These are phyloP conservation scores for Xerus inauris DNA, from an alignment of 2,113 vertebrate species.

Conservation along the genomic window DNA sequence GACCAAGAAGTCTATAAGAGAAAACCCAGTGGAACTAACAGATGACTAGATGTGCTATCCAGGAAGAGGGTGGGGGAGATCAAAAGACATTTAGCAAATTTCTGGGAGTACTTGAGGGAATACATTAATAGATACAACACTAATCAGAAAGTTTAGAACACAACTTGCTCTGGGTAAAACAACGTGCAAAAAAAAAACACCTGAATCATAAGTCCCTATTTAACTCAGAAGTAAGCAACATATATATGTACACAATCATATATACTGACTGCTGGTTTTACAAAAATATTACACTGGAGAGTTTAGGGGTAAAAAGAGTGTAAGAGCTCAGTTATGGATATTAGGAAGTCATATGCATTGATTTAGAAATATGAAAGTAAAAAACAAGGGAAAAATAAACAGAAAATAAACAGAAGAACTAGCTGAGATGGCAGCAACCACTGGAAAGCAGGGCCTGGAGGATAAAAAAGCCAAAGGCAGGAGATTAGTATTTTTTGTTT, in stretches of 20 bases:
- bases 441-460: not conserved
- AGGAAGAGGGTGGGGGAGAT: not conserved
- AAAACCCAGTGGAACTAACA: not conserved
- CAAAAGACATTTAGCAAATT: not conserved
- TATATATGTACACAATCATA: not conserved
- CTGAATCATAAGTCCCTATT: not conserved
- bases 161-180: not conserved
- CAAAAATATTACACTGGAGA: not conserved
- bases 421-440: not conserved
- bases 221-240: not conserved
- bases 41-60: not conserved
- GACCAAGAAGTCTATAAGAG: not conserved
- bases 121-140: not conserved
- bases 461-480: slow-evolving; percentile 9
- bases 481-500: not conserved
- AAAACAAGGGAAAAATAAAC: not conserved
- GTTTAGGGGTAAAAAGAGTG: not conserved
- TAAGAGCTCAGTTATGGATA: slow-evolving; percentile 26
- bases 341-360: not conserved
- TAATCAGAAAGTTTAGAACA: not conserved
- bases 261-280: not conserved
- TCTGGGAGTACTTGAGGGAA: not conserved
- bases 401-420: not conserved
- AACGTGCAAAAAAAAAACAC: not conserved
- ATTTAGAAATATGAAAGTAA: slow-evolving; percentile 43